phyloP scores from a whole-genome alignment of 2,888 invertebrate species.

The Leptogaster cylindrica region DNA sequence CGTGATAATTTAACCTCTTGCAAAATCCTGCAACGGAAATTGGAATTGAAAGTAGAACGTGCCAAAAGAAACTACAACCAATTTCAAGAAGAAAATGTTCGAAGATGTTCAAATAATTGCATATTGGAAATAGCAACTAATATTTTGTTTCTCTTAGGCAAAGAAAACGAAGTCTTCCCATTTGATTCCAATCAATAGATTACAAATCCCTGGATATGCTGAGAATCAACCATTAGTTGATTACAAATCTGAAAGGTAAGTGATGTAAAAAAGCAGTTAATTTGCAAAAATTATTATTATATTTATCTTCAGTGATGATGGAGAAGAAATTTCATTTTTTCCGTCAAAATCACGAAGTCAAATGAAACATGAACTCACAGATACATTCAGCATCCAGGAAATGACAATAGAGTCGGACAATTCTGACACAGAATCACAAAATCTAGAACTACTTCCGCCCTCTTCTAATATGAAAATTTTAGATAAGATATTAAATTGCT shows the following conservation, averaged over 20 bases:
- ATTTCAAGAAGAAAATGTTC: slow-evolving; percentile 55
- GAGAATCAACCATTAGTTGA: slow-evolving; percentile 61
- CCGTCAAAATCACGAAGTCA: slow-evolving; percentile 54
- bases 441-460: slow-evolving; percentile 58
- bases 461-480: slow-evolving; percentile 54
- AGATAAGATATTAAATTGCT: slow-evolving; percentile 50
- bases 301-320: slow-evolving; percentile 53
- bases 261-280: neutral
- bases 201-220: slow-evolving; percentile 59
- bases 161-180: slow-evolving; percentile 58
- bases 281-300: neutral
- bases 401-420: slow-evolving; percentile 62
- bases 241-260: slow-evolving; percentile 60
- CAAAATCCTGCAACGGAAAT: slow-evolving; percentile 60
- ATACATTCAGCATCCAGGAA: slow-evolving; percentile 62
- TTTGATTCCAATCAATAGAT: slow-evolving; percentile 59
- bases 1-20: slow-evolving; percentile 57
- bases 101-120: too few species aligned
- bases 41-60: slow-evolving; percentile 61
- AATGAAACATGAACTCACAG: slow-evolving; percentile 55
- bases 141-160: slow-evolving; percentile 50
- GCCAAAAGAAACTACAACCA: slow-evolving; percentile 60
- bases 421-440: slow-evolving; percentile 60
- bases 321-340: slow-evolving; percentile 61
- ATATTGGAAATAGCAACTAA: too few species aligned